Percentiles rank a stretch among this genome's conserved stretches.
Conservation (phyloP, 2,888 invertebrate species). For the Steromphala cineraria region DNA sequence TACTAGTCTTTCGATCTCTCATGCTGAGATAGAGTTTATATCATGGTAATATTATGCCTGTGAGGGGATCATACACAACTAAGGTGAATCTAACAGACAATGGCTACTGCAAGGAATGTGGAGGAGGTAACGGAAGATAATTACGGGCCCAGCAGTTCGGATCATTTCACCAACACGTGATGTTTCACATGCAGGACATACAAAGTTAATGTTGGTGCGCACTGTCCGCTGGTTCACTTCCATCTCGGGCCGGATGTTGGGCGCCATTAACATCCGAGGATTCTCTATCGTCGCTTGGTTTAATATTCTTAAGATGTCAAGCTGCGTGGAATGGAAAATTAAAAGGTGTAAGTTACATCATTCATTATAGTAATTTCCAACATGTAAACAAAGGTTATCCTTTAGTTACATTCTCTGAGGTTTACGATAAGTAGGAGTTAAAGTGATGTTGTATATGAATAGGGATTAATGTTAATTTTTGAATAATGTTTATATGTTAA, state of each 20-base stretch:
- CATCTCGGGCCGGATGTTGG: constrained; percentile 95
- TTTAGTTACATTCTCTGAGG: too few species aligned
- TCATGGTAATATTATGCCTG: too few species aligned
- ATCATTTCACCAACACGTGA: constrained; percentile 16
- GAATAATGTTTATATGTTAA: too few species aligned
- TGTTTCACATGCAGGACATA: constrained; percentile 44
- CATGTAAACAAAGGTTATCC: too few species aligned
- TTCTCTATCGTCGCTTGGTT: constrained; percentile 58
- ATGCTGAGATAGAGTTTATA: too few species aligned
- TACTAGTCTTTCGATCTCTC: too few species aligned
- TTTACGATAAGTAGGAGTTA: too few species aligned
- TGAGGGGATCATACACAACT: neutral
- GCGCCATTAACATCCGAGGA: constrained; percentile 81
- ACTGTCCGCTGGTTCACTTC: constrained; percentile 94
- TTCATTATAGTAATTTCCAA: too few species aligned
- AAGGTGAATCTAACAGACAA: neutral
- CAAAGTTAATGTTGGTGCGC: constrained; percentile 96
- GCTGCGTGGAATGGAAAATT: constrained; percentile 39
- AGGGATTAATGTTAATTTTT: too few species aligned
- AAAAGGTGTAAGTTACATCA: too few species aligned
- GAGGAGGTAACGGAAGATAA: constrained; percentile 1
- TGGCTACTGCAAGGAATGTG: too few species aligned
- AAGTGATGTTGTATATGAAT: too few species aligned
- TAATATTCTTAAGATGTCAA: constrained; percentile 52
- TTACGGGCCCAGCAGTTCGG: constrained; percentile 6